Evolutionary conservation across 2,888 invertebrate genomes (phyloP).

Genomic region (Rhabditoides inermis): DNA sequence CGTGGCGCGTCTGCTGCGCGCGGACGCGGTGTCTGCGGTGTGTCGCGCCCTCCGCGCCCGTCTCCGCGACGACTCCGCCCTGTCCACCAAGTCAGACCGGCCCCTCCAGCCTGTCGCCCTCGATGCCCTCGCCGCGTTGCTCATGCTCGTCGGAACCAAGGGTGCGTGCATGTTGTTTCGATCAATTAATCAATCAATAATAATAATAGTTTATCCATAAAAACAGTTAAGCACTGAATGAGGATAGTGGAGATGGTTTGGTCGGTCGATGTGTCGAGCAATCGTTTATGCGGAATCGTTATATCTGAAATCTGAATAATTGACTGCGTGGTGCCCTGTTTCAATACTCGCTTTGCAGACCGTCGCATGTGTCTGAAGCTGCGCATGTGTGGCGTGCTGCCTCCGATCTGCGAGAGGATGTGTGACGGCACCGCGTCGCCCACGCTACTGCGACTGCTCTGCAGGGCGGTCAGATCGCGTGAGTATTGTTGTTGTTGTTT

Average conservation of each 20-base stretch:
- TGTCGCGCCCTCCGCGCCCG: constrained; percentile 18
- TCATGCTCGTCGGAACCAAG: constrained; percentile 8
- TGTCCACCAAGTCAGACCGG: no score
- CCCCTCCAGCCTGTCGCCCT: constrained; percentile 10
- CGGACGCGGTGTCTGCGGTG: constrained; percentile 20
- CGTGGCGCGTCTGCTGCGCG: constrained; percentile 23
- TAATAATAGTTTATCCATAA: no score
- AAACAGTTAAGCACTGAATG: no score
- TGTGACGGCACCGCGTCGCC: background rate
- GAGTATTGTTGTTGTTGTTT: background rate
- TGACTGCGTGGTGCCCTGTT: background rate
- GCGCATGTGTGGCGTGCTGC: constrained; percentile 34
- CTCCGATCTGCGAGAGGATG: constrained; percentile 7
- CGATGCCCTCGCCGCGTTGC: constrained; percentile 12
- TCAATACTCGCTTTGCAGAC: constrained; percentile 22
- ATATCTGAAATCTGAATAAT: no score
- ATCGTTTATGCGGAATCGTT: no score
- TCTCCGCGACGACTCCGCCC: constrained; percentile 8
- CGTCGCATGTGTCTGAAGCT: constrained; percentile 33
- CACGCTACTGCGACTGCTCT: constrained; percentile 6
- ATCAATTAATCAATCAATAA: background rate
- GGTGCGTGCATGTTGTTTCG: constrained; percentile 13
- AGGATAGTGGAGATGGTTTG: constrained; percentile 4
- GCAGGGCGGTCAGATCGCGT: constrained; percentile 10
- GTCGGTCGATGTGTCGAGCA: background rate